A percentile compares a stretch with the other conserved stretches of the same genome.
phyloP scores from a whole-genome alignment of 2,888 invertebrate genomes.

The Drosophila anceps region DNA sequence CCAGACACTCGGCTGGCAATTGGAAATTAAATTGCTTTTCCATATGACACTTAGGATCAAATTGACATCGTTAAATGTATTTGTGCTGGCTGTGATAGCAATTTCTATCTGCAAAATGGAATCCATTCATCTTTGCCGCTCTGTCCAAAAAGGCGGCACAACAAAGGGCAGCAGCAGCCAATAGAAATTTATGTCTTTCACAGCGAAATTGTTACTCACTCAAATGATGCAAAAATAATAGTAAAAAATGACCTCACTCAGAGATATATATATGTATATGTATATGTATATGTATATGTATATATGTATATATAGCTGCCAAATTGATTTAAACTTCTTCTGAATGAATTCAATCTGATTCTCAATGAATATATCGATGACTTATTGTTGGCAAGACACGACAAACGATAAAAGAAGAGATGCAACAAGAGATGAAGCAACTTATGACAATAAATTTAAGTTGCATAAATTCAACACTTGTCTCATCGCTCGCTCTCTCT shows the following conservation, averaged over 20 bases:
- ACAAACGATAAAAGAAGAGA: no score
- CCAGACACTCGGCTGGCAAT: slow-evolving; percentile 46
- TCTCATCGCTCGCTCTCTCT: slow-evolving; percentile 12
- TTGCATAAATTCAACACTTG: no score
- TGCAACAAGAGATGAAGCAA: no score
- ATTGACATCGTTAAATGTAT: slow-evolving; percentile 64
- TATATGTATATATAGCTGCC: background rate
- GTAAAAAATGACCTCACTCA: slow-evolving; percentile 18
- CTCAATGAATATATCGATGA: no score
- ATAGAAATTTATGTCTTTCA: slow-evolving; percentile 45
- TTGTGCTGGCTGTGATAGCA: slow-evolving; percentile 47
- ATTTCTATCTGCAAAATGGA: slow-evolving; percentile 54
- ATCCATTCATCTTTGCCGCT: slow-evolving; percentile 53
- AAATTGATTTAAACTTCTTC: slow-evolving; percentile 33
- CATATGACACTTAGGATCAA: slow-evolving; percentile 66
- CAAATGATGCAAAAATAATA: slow-evolving; percentile 52
- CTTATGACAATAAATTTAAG: no score
- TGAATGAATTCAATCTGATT: background rate
- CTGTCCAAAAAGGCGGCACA: slow-evolving; percentile 31
- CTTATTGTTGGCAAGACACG: no score
- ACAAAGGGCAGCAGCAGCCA: slow-evolving; percentile 18
- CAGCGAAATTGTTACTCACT: slow-evolving; percentile 36
- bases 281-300: no score
- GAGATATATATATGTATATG: background rate
- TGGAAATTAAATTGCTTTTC: slow-evolving; percentile 72